Base-by-base conservation (phyloP, 2,113 vertebrate genomes). In the Amphilophus citrinellus region DNA sequence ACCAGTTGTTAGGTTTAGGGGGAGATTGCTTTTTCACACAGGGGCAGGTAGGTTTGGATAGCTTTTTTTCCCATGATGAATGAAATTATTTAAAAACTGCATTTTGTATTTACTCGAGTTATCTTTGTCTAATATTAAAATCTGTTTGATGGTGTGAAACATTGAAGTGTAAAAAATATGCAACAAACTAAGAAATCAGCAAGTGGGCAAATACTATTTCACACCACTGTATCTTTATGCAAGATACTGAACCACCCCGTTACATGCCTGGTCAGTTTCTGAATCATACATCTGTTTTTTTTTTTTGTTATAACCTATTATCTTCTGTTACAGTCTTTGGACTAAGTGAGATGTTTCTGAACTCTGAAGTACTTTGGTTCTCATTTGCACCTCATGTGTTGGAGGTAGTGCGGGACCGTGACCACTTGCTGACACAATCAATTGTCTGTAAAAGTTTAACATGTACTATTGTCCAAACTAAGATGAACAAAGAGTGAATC, bases 351-450 rank as follows among this genome's bases (percentile, higher is more conserved):
- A 83, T n/a, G 10, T 27, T 77, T 86, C 24, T 84, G 57, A 68
- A 66, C 53, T 37, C 77, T 87, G 32, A 76, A 84, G 68, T 81
- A 79, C 62, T 81, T 68, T 50, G 30, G 68, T 75, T 80, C 78
- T 87, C 62, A 81, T 92, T 88, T 92, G 66, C 53, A 79, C 80
- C 68, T 60, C 58, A 65, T 73, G 59, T 89, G 76, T 87, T 81
- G 61, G 90, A 87, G 76, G 88, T 68, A 63, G 77, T 68, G 63
- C 83, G 84, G 77, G 76, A 86, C 83, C 85, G 59, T 92, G 91
- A 94, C 86, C 88, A 71, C 79, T 88, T 84, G 22, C 84, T 95
- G 90, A 94, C 90, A 92, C 90, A 85, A 71, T 77, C 92, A 94
- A 82, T 80, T 94, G 92, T 90, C 85, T 91, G 59, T 68, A 82